Percentiles rank a stretch among this genome's conserved stretches.
Conservation (phyloP, 2,797 vertebrate genomes). For the Syngnathus rostellatus region DNA sequence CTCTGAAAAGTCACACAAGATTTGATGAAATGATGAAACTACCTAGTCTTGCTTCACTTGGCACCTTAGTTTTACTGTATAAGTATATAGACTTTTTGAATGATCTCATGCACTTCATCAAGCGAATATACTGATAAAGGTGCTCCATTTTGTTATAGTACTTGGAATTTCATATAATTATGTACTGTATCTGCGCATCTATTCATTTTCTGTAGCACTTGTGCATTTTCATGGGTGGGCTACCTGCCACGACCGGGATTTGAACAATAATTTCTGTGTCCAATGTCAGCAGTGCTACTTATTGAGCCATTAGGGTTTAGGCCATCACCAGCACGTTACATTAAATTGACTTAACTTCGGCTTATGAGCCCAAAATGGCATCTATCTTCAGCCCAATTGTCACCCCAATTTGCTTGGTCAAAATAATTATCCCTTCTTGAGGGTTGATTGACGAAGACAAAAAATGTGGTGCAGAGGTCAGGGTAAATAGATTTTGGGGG, state of each 20-base stretch:
- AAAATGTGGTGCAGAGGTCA: slow-evolving; percentile 1
- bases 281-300: no score
- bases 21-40: neutral
- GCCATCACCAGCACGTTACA: no score
- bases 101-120: neutral
- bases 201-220: neutral
- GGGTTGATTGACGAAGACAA: neutral
- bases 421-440: no score
- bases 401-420: no score
- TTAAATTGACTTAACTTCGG: no score
- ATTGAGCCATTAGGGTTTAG: no score
- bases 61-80: neutral
- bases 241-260: no score
- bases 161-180: neutral
- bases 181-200: neutral
- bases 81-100: neutral
- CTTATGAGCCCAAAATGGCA: no score
- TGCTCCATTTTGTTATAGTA: neutral
- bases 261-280: no score
- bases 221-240: no score
- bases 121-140: neutral
- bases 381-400: no score
- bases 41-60: neutral
- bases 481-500: neutral
- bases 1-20: neutral